A percentile compares a stretch with the other conserved stretches of the same genome.
These are phyloP conservation scores for Cataglyphis albicans DNA, from an alignment of 2,888 invertebrate genomes.

Conservation along the genomic window DNA sequence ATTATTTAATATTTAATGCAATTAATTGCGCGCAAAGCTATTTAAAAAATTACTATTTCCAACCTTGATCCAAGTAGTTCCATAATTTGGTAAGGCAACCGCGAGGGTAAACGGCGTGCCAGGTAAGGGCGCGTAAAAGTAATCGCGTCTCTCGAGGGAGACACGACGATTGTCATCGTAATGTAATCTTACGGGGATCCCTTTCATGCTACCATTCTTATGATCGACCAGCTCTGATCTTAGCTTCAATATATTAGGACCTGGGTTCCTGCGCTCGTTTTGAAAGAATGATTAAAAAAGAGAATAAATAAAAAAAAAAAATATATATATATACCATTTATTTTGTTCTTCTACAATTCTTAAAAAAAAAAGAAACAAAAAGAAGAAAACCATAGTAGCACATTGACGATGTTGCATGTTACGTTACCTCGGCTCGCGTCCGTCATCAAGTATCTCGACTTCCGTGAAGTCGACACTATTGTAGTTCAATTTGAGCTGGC, in stretches of 20 bases:
- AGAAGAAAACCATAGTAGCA: not conserved
- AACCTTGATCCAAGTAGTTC: conserved; percentile 89
- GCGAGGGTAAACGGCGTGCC: conserved; percentile 96
- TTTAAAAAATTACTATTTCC: not conserved
- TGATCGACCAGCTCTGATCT: conserved; percentile 92
- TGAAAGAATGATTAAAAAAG: conserved; percentile 36
- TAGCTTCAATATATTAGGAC: conserved; percentile 85
- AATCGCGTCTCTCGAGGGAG: conserved; percentile 92
- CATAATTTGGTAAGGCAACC: conserved; percentile 94
- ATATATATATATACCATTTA: not conserved
- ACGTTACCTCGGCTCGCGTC: conserved; percentile 88
- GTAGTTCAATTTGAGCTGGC: conserved; percentile 94
- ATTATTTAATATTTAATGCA: not conserved
- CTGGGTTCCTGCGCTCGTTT: conserved; percentile 78
- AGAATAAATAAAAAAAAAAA: not conserved
- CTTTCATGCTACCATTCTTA: conserved; percentile 89
- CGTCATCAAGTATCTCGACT: conserved; percentile 94
- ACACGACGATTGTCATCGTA: conserved; percentile 95
- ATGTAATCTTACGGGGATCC: conserved; percentile 92
- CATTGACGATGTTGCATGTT: not conserved
- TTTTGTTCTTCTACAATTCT: not conserved
- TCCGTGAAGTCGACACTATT: conserved; percentile 98
- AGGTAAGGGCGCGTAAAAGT: conserved; percentile 93
- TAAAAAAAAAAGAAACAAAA: not conserved
- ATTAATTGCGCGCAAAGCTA: not conserved